Evolutionary conservation across 2,113 vertebrate genomes (phyloP).

Genomic region (Poeciliopsis turrubarensis): DNA sequence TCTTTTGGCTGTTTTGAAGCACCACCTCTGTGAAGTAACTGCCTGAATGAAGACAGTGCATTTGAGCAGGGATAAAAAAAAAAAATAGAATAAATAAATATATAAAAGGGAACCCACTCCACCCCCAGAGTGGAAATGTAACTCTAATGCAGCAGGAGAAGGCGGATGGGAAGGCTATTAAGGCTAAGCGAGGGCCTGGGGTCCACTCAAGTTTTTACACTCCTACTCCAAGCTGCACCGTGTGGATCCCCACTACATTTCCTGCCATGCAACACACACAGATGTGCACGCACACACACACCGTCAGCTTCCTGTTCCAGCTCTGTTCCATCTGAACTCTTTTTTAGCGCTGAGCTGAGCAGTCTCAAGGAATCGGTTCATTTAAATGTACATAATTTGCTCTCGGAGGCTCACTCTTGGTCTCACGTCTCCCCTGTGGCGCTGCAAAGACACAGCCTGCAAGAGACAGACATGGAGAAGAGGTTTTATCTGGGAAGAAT

Average conservation of each 20-base stretch:
- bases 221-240: slow-evolving; percentile 61
- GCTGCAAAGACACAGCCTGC: slow-evolving; percentile 56
- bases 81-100: slow-evolving; percentile 74
- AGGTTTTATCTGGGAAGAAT: slow-evolving; percentile 68
- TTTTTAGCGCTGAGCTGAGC: slow-evolving; percentile 74
- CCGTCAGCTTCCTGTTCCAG: slow-evolving; percentile 60
- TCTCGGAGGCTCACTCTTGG: slow-evolving; percentile 72
- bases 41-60: slow-evolving; percentile 36
- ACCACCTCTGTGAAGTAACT: slow-evolving; percentile 51
- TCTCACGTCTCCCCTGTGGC: slow-evolving; percentile 72
- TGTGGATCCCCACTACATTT: slow-evolving; percentile 38
- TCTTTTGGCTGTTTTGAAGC: slow-evolving; percentile 42
- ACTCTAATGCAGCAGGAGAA: slow-evolving; percentile 75
- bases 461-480: slow-evolving; percentile 52
- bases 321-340: slow-evolving; percentile 75
- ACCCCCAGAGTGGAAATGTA: slow-evolving; percentile 64
- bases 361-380: slow-evolving; percentile 80
- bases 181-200: slow-evolving; percentile 76
- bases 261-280: neutral
- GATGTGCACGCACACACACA: slow-evolving; percentile 33
- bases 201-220: slow-evolving; percentile 77
- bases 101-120: slow-evolving; percentile 47
- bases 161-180: slow-evolving; percentile 77
- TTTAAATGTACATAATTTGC: slow-evolving; percentile 83
- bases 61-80: slow-evolving; percentile 53